These are phyloP conservation scores for Junonia oenone DNA, from an alignment of 2,888 invertebrate species.

Conservation along the genomic window DNA sequence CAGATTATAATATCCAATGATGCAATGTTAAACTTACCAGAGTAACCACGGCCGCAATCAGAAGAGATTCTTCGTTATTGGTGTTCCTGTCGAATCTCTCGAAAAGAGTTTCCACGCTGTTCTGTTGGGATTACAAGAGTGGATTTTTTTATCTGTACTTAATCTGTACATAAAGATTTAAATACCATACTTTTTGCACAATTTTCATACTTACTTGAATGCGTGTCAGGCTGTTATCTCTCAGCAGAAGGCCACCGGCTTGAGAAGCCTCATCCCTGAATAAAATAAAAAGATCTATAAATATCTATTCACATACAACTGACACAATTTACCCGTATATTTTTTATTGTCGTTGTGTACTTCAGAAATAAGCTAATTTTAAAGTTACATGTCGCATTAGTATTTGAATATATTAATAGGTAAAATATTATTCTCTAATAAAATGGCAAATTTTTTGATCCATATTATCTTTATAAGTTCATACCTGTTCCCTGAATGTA, in stretches of 20 bases:
- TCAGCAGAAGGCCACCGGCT: constrained; percentile 19
- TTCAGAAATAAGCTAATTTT: too few relatives aligned
- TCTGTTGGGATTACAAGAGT: constrained; percentile 14
- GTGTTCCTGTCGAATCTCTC: constrained; percentile 19
- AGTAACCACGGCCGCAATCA: constrained; percentile 21
- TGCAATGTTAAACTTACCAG: constrained; percentile 23
- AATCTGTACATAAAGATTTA: not conserved
- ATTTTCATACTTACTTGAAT: constrained; percentile 12
- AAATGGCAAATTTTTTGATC: too few relatives aligned
- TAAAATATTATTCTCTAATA: too few relatives aligned
- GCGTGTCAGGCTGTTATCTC: constrained; percentile 9
- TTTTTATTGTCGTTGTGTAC: too few relatives aligned
- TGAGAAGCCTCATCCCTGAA: constrained; percentile 42
- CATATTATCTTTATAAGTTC: too few relatives aligned
- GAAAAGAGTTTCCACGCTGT: constrained; percentile 20
- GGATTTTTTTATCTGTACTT: not conserved
- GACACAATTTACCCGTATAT: too few relatives aligned
- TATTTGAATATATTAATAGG: too few relatives aligned
- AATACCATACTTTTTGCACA: not conserved
- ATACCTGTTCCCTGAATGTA: too few relatives aligned
- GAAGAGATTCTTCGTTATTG: constrained; percentile 17
- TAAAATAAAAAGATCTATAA: not conserved
- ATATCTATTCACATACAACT: not conserved
- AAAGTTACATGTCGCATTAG: too few relatives aligned
- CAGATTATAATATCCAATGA: too few relatives aligned